Evolutionary conservation across 2,888 invertebrate species (phyloP).

Genomic region (Tetragonisca angustula): DNA sequence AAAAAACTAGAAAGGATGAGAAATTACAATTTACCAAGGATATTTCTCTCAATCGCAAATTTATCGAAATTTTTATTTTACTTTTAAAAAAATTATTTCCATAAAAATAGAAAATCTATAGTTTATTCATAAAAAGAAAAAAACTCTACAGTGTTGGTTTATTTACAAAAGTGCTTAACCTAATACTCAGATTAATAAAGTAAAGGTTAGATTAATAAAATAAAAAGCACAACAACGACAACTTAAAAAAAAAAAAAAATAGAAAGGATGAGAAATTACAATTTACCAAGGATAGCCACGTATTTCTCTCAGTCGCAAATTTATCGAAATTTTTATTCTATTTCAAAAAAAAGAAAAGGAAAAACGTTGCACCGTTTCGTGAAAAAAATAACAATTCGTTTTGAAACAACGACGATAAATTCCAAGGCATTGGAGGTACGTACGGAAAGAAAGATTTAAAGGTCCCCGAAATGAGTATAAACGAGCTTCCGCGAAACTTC

Average conservation of each 20-base stretch:
- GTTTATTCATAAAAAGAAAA: too few species aligned
- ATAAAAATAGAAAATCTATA: too few species aligned
- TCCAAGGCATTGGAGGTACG: not conserved
- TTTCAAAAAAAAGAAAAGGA: not conserved
- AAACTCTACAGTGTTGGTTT: too few species aligned
- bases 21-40: not conserved
- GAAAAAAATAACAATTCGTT: not conserved
- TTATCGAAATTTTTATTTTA: not conserved
- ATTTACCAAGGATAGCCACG: not conserved
- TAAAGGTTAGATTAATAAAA: too few species aligned
- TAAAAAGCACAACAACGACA: too few species aligned
- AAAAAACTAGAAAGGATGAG: not conserved
- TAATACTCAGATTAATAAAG: too few species aligned
- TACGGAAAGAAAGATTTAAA: slow-evolving; percentile 18
- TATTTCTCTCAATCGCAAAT: not conserved
- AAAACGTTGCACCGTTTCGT: not conserved
- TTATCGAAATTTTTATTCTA: not conserved
- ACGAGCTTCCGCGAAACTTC: slow-evolving; percentile 29
- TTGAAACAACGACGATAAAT: slow-evolving; percentile 30
- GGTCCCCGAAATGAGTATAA: slow-evolving; percentile 29
- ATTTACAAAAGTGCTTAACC: too few species aligned
- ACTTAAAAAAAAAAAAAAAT: not conserved
- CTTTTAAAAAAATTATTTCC: not conserved
- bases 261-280: not conserved
- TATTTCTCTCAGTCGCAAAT: not conserved